A percentile compares a stretch with the other conserved stretches of the same genome.
Evolutionary conservation across 2,888 invertebrate species (phyloP).

Genomic region (Trachelus tabidus): DNA sequence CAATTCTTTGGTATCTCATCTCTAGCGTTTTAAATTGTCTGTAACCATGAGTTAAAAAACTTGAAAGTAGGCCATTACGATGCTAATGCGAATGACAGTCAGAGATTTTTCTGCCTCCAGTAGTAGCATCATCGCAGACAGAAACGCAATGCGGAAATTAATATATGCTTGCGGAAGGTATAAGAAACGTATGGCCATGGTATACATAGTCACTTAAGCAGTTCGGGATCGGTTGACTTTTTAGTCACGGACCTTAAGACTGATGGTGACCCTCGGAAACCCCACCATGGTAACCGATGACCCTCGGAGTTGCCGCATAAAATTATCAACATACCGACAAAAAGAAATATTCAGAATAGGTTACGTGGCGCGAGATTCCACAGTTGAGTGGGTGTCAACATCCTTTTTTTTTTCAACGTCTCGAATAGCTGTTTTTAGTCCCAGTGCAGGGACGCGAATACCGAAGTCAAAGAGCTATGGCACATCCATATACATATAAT

Average conservation of each 20-base stretch:
- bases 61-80: neutral
- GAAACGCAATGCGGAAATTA: slow-evolving; percentile 40
- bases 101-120: neutral
- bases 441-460: neutral
- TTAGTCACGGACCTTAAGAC: slow-evolving; percentile 52
- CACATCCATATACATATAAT: neutral
- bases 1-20: neutral
- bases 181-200: slow-evolving; percentile 31
- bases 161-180: slow-evolving; percentile 22
- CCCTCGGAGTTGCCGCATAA: slow-evolving; percentile 16
- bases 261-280: slow-evolving; percentile 35
- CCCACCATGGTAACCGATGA: slow-evolving; percentile 22
- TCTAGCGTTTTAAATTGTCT: neutral
- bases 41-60: neutral
- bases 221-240: slow-evolving; percentile 40
- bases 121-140: slow-evolving; percentile 22
- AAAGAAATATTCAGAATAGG: neutral
- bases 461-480: neutral
- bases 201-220: slow-evolving; percentile 14
- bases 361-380: neutral
- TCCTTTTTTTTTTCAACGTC: neutral
- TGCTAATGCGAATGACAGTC: neutral
- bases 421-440: neutral
- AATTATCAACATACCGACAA: slow-evolving; percentile 10
- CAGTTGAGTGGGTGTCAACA: neutral